Evolutionary conservation across 2,113 vertebrate species (phyloP).

Genomic region (Sphaerodactylus townsendi): DNA sequence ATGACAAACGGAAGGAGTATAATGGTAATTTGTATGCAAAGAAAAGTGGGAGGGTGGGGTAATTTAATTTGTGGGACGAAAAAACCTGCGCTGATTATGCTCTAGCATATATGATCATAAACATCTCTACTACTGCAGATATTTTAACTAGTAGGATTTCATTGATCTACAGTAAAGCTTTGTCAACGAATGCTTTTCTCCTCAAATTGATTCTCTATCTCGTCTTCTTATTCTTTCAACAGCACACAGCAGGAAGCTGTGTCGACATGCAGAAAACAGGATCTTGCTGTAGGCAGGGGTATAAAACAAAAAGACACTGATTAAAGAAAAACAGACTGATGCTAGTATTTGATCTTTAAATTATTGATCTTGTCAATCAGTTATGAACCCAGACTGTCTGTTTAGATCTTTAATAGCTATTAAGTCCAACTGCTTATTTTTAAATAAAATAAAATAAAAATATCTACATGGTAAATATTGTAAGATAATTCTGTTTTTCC

Average conservation of each 20-base stretch:
- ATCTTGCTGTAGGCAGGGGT: constrained; percentile 85
- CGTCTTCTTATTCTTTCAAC: constrained; percentile 81
- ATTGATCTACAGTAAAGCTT: constrained; percentile 78
- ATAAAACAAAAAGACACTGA: constrained; percentile 80
- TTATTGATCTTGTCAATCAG: constrained; percentile 80
- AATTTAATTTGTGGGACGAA: constrained; percentile 25
- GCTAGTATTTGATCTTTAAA: constrained; percentile 82
- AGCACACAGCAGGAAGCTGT: constrained; percentile 85
- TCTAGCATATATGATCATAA: constrained; percentile 47
- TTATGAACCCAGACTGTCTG: constrained; percentile 55
- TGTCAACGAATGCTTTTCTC: constrained; percentile 75
- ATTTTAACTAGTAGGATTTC: constrained; percentile 75
- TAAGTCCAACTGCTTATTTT: constrained; percentile 56
- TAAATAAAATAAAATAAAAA: constrained; percentile 45
- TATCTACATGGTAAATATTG: constrained; percentile 35
- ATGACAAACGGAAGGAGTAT: constrained; percentile 46
- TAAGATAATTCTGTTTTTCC: neutral
- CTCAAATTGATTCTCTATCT: constrained; percentile 82
- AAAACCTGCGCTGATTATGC: constrained; percentile 42
- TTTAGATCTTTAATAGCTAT: constrained; percentile 68
- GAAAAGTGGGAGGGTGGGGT: neutral
- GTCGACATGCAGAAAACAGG: constrained; percentile 82
- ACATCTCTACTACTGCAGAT: constrained; percentile 61
- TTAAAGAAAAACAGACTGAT: constrained; percentile 77
- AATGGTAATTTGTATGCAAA: constrained; percentile 26